A percentile compares a stretch with the other conserved stretches of the same genome.
Evolutionary conservation across 2,888 invertebrate species (phyloP).

Genomic region (Melipona beecheii): DNA sequence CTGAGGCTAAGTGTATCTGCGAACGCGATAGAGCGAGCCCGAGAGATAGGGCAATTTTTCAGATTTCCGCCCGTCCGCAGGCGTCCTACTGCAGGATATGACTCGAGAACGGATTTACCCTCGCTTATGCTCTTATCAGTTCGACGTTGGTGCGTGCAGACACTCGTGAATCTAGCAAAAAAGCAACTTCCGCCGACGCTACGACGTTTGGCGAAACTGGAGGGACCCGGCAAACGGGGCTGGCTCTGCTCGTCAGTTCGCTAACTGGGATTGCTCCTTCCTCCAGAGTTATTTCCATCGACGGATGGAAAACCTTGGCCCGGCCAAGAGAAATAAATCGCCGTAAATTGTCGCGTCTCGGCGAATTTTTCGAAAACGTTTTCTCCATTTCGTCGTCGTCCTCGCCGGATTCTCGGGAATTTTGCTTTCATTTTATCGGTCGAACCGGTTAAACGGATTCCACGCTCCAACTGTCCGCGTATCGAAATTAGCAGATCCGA

Average conservation of each 20-base stretch:
- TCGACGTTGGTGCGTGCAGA: slow-evolving; percentile 59
- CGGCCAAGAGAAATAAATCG: slow-evolving; percentile 15
- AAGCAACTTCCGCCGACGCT: slow-evolving; percentile 78
- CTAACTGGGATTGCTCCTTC: slow-evolving; percentile 78
- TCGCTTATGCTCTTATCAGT: slow-evolving; percentile 77
- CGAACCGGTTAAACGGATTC: slow-evolving; percentile 60
- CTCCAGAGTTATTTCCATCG: slow-evolving; percentile 66
- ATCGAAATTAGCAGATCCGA: slow-evolving; percentile 52
- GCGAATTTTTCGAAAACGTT: neutral
- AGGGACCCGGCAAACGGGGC: slow-evolving; percentile 61
- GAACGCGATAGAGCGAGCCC: slow-evolving; percentile 2
- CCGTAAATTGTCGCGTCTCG: neutral
- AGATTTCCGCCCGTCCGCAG: slow-evolving; percentile 47
- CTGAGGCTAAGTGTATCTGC: neutral
- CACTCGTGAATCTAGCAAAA: slow-evolving; percentile 77
- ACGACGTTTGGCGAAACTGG: slow-evolving; percentile 76
- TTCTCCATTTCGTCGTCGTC: neutral
- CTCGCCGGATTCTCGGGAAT: slow-evolving; percentile 26
- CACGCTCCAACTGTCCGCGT: slow-evolving; percentile 61
- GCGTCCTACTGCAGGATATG: slow-evolving; percentile 78
- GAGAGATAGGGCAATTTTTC: slow-evolving; percentile 51
- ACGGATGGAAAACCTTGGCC: slow-evolving; percentile 3
- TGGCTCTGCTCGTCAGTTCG: slow-evolving; percentile 68
- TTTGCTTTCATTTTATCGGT: slow-evolving; percentile 67
- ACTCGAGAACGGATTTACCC: slow-evolving; percentile 79